These are phyloP conservation scores for Thymelicus acteon DNA, from an alignment of 2,888 invertebrate genomes.

Conservation along the genomic window DNA sequence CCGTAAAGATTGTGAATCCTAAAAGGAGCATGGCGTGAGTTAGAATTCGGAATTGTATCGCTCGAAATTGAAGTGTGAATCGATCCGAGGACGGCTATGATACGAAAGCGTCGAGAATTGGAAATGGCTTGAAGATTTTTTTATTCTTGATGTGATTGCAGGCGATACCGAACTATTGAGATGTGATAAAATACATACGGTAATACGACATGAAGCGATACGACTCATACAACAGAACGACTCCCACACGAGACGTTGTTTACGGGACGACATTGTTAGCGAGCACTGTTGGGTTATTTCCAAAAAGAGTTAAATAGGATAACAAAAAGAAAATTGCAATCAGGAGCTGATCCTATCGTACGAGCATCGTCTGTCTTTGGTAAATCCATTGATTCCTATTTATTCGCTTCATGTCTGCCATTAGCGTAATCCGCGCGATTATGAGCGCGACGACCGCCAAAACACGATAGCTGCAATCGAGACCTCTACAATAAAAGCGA, in stretches of 20 bases:
- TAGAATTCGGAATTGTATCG: constrained; percentile 33
- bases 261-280: background rate
- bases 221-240: background rate
- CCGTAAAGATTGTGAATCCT: constrained; percentile 20
- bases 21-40: constrained; percentile 17
- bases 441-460: constrained; percentile 45
- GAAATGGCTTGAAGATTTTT: constrained; percentile 42
- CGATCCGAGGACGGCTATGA: constrained; percentile 44
- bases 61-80: constrained; percentile 42
- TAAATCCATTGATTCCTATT: constrained; percentile 38
- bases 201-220: constrained; percentile 13
- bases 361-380: constrained; percentile 35
- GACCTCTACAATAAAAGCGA: constrained; percentile 62
- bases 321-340: constrained; percentile 33
- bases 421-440: constrained; percentile 43
- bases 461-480: constrained; percentile 49
- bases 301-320: constrained; percentile 25
- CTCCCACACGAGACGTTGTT: background rate
- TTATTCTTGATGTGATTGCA: constrained; percentile 40
- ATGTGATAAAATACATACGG: constrained; percentile 27
- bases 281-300: constrained; percentile 8
- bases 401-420: constrained; percentile 36
- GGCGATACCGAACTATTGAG: constrained; percentile 18
- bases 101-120: constrained; percentile 36
- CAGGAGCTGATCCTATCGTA: constrained; percentile 33